phyloP scores from a whole-genome alignment of 2,113 vertebrate genomes.

The Desmodus rotundus region DNA sequence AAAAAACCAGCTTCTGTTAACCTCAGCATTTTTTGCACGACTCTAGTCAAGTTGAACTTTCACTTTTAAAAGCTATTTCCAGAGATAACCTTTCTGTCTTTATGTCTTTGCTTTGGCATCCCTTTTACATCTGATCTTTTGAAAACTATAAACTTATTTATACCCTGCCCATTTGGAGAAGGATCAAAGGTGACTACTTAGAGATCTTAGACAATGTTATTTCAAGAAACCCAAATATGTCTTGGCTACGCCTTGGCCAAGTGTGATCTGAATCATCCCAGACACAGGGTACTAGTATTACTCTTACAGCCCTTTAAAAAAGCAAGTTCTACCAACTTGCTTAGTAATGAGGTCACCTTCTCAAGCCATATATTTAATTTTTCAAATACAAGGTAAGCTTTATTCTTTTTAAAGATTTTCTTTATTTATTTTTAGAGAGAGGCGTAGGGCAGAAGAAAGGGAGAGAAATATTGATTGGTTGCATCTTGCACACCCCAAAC shows the following conservation, averaged over 20 bases:
- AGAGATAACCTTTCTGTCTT: background rate
- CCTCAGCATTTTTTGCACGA: background rate
- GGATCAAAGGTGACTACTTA: background rate
- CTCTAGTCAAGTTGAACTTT: background rate
- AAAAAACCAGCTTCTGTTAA: background rate
- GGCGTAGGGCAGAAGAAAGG: too few species aligned
- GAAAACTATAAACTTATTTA: conserved; percentile 21
- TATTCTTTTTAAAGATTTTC: too few species aligned
- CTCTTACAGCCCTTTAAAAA: background rate
- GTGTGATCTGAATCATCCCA: background rate
- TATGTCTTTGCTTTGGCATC: background rate
- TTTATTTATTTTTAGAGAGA: too few species aligned
- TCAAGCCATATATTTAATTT: conserved; percentile 9
- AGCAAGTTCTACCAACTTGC: background rate
- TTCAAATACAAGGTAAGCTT: background rate
- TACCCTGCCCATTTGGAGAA: background rate
- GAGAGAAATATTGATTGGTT: background rate
- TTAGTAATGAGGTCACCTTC: background rate
- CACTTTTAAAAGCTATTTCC: conserved; percentile 9
- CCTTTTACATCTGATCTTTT: background rate
- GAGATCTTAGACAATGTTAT: background rate
- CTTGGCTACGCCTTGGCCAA: background rate
- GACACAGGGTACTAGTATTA: background rate
- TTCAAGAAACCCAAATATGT: background rate
- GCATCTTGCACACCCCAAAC: too few species aligned